Evolutionary conservation across 2,113 vertebrate genomes (phyloP).

Genomic region (Cinclus cinclus): DNA sequence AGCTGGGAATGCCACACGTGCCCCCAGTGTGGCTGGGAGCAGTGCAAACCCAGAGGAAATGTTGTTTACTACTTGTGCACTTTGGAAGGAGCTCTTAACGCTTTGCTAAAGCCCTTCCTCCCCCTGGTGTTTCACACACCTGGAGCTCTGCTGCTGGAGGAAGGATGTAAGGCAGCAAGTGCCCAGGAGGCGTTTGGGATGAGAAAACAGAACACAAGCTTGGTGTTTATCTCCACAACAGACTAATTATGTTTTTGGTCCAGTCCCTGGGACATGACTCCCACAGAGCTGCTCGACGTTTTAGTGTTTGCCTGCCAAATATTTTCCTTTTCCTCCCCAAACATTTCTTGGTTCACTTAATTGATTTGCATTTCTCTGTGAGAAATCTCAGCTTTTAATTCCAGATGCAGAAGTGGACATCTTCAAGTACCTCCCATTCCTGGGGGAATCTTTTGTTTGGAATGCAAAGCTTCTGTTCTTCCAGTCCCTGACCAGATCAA

Average conservation of each 20-base stretch:
- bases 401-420: slow-evolving; percentile 8
- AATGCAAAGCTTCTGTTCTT: slow-evolving; percentile 30
- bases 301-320: slow-evolving; percentile 9
- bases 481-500: background rate
- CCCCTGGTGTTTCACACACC: background rate
- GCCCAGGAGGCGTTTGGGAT: slow-evolving; percentile 6
- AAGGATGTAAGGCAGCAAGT: background rate
- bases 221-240: background rate
- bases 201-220: background rate
- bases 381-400: slow-evolving; percentile 44
- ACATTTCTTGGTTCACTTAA: background rate
- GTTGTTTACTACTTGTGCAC: slow-evolving; percentile 40
- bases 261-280: background rate
- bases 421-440: slow-evolving; percentile 15
- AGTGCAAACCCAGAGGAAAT: background rate
- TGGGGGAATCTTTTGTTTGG: slow-evolving; percentile 22
- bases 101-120: background rate
- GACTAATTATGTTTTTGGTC: background rate
- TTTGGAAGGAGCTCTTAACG: slow-evolving; percentile 16
- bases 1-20: background rate
- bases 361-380: slow-evolving; percentile 50
- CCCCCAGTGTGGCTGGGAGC: background rate
- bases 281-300: background rate
- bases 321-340: slow-evolving; percentile 14
- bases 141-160: background rate